Evolutionary conservation across 2,888 invertebrate genomes (phyloP).

Genomic region (Axea sp.): DNA sequence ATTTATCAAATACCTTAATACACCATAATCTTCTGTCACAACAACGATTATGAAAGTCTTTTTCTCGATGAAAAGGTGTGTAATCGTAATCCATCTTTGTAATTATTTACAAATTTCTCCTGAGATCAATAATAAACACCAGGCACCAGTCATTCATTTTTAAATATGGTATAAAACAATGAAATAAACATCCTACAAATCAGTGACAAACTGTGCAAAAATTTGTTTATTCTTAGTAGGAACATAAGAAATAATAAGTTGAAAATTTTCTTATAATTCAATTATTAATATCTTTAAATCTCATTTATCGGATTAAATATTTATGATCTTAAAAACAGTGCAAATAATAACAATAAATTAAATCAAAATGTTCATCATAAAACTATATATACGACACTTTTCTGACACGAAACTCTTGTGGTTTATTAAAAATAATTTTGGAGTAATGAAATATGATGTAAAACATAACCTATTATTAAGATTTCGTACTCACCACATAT

Average conservation of each 20-base stretch:
- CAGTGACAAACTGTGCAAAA: background rate
- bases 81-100: slow-evolving; percentile 83
- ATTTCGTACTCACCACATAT: slow-evolving; percentile 3
- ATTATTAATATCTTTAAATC: slow-evolving; percentile 3
- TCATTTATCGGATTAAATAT: background rate
- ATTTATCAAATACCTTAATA: slow-evolving; percentile 87
- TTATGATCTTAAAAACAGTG: no score
- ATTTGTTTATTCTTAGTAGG: no score
- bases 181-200: slow-evolving; percentile 7
- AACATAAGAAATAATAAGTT: no score
- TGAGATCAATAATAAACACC: slow-evolving; percentile 31
- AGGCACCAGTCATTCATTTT: slow-evolving; percentile 25
- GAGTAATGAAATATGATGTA: background rate
- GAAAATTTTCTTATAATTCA: background rate
- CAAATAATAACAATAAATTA: no score
- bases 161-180: slow-evolving; percentile 3
- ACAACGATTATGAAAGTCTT: slow-evolving; percentile 91
- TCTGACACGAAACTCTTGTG: slow-evolving; percentile 4
- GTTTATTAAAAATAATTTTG: slow-evolving; percentile 19
- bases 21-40: slow-evolving; percentile 93
- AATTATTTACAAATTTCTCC: slow-evolving; percentile 46
- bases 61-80: slow-evolving; percentile 82
- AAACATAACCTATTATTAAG: slow-evolving; percentile 20
- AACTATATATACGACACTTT: no score
- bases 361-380: no score